Evolutionary conservation across 2,113 vertebrate genomes (phyloP).

Genomic region (Anguilla japonica): DNA sequence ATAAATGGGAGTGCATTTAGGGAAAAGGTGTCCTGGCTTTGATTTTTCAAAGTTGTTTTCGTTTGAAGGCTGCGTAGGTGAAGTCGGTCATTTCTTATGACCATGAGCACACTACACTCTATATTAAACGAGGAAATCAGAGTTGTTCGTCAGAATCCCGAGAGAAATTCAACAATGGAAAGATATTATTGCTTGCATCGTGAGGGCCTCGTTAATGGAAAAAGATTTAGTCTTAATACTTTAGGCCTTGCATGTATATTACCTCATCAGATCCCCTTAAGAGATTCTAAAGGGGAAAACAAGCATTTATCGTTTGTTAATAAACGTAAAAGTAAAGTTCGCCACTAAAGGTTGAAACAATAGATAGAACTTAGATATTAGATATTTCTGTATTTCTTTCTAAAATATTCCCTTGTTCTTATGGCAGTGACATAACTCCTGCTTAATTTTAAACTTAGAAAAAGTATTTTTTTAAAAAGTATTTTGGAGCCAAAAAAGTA

Average conservation of each 20-base stretch:
- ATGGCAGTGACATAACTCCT: neutral
- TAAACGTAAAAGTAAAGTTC: neutral
- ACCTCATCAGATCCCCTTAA: neutral
- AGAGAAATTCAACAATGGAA: slow-evolving; percentile 53
- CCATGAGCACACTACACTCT: slow-evolving; percentile 42
- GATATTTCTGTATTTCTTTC: neutral
- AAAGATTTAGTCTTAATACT: slow-evolving; percentile 35
- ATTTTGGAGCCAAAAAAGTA: neutral
- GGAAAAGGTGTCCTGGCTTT: neutral
- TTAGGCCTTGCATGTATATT: slow-evolving; percentile 17
- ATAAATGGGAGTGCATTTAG: neutral
- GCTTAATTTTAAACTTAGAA: neutral
- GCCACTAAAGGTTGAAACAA: neutral
- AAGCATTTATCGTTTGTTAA: neutral
- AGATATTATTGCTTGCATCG: slow-evolving; percentile 20
- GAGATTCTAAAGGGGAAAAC: neutral
- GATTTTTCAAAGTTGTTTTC: slow-evolving; percentile 39
- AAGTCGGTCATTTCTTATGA: slow-evolving; percentile 58
- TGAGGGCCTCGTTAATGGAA: slow-evolving; percentile 56
- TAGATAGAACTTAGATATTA: neutral
- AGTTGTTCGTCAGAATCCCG: slow-evolving; percentile 53
- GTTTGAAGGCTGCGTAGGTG: slow-evolving; percentile 42
- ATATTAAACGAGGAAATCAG: neutral
- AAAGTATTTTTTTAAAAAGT: neutral
- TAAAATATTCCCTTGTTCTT: neutral